These are phyloP conservation scores for Plecturocebus donacophilus DNA, from an alignment of 2,113 vertebrate genomes.

Conservation along the genomic window DNA sequence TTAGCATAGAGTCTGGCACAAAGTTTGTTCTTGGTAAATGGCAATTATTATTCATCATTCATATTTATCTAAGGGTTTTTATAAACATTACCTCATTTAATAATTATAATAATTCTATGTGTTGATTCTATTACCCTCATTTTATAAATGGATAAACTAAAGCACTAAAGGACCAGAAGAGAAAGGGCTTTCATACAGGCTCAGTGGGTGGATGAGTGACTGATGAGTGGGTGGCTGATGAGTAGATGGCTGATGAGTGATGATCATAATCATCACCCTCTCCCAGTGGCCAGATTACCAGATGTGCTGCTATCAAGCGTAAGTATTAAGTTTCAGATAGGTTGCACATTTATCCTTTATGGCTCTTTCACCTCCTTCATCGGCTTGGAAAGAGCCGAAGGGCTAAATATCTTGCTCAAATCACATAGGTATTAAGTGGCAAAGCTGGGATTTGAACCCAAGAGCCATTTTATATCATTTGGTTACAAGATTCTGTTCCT, in stretches of 20 bases:
- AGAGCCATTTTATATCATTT: neutral
- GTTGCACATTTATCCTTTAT: neutral
- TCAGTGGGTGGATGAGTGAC: too few relatives aligned
- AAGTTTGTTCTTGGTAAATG: neutral
- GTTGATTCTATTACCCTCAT: neutral
- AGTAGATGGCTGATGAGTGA: neutral
- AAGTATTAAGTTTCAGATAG: neutral
- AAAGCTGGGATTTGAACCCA: neutral
- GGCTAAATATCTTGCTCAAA: neutral
- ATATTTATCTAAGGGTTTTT: constrained; percentile 21
- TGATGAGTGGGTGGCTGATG: too few relatives aligned
- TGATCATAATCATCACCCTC: neutral
- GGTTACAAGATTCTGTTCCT: neutral
- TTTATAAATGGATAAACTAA: constrained; percentile 4
- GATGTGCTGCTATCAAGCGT: neutral
- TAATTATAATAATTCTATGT: neutral
- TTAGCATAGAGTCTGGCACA: neutral
- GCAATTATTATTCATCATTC: neutral
- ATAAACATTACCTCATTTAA: neutral
- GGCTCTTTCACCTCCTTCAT: neutral
- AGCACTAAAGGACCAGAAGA: neutral
- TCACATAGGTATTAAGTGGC: neutral
- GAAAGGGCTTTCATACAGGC: neutral
- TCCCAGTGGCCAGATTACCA: neutral
- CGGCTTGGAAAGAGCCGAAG: neutral